Evolutionary conservation across 2,797 vertebrate species (phyloP).

Genomic region (Ptychobarbus kaznakovi): DNA sequence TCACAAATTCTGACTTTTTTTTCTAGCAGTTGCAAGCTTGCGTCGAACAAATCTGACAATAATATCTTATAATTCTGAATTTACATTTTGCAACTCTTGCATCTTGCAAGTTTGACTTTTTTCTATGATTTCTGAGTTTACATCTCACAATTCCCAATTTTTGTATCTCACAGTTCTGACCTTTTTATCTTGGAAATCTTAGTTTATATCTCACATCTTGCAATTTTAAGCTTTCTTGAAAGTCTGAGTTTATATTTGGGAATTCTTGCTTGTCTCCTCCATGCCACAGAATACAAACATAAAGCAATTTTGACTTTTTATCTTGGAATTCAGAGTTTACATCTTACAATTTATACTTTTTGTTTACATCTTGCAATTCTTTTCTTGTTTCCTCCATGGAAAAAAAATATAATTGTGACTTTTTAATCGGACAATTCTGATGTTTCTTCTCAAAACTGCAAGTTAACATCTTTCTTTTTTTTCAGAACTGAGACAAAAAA

Average conservation of each 20-base stretch:
- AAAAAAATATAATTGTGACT: background rate
- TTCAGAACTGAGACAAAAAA: background rate
- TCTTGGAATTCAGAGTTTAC: too few species aligned
- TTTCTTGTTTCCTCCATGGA: background rate
- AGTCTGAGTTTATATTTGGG: background rate
- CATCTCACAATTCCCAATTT: background rate
- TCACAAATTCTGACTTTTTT: background rate
- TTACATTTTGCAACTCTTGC: background rate
- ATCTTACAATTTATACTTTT: too few species aligned
- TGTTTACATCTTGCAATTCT: background rate
- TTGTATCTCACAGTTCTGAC: too few species aligned
- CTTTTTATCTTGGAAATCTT: too few species aligned
- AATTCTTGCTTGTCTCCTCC: background rate
- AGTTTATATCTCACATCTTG: too few species aligned
- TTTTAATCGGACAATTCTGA: background rate
- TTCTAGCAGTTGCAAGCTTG: too few species aligned
- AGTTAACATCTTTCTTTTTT: background rate
- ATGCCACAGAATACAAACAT: too few species aligned
- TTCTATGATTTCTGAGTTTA: background rate
- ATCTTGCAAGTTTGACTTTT: background rate
- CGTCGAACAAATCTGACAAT: background rate
- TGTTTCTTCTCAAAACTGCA: background rate
- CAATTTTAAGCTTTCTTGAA: too few species aligned
- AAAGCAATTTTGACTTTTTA: too few species aligned
- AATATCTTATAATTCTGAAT: background rate